These are phyloP conservation scores for Antechinus flavipes DNA, from an alignment of 2,113 vertebrate genomes.

Conservation along the genomic window DNA sequence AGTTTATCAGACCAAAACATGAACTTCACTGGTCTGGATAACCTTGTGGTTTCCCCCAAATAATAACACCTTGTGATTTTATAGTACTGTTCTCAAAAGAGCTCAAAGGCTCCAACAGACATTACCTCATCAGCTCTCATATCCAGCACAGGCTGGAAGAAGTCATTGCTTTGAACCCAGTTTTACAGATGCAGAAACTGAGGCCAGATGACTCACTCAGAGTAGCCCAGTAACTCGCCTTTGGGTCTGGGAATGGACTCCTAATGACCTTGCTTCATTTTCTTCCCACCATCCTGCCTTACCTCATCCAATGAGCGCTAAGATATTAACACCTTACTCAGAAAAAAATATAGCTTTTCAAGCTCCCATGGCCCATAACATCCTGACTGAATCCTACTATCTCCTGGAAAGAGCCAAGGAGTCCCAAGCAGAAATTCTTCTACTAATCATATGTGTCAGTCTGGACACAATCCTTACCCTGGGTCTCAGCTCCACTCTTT, in stretches of 20 bases:
- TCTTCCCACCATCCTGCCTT: neutral
- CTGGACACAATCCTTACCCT: neutral
- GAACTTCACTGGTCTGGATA: neutral
- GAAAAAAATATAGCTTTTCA: neutral
- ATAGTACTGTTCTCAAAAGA: conserved; percentile 55
- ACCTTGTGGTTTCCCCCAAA: neutral
- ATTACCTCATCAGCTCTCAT: neutral
- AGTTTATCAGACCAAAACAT: neutral
- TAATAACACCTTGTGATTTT: conserved; percentile 49
- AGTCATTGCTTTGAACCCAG: neutral
- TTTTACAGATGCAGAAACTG: neutral
- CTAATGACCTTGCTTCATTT: neutral
- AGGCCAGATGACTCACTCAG: neutral
- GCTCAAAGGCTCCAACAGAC: conserved; percentile 39
- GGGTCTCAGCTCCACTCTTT: neutral
- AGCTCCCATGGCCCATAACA: neutral
- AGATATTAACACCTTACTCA: neutral
- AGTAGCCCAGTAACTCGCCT: neutral
- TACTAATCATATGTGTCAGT: neutral
- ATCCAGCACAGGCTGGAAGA: neutral
- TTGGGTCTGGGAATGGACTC: neutral
- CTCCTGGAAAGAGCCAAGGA: neutral
- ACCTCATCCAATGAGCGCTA: neutral
- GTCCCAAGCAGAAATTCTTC: neutral
- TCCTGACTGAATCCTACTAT: neutral